phyloP scores from a whole-genome alignment of 2,113 vertebrate species.

The Acrocephalus kingi region DNA sequence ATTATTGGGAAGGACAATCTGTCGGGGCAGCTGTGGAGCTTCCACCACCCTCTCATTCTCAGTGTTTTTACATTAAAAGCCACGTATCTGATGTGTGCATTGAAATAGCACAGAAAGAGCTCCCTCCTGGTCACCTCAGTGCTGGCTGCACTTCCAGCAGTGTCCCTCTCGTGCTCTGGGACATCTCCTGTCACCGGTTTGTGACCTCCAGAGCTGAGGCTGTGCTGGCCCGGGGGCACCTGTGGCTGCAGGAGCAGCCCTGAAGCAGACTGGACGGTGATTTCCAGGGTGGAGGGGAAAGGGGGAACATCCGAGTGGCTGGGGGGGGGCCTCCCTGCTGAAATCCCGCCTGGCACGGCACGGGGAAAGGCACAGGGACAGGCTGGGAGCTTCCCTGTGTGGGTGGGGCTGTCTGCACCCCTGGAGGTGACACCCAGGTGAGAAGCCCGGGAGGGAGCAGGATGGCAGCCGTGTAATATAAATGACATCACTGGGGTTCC shows the following conservation, averaged over 20 bases:
- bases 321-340: neutral
- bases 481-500: neutral
- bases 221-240: neutral
- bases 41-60: neutral
- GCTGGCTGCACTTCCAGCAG: neutral
- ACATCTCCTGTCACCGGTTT: neutral
- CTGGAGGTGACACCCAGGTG: neutral
- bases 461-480: neutral
- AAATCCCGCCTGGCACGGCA: neutral
- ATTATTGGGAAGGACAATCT: neutral
- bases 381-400: fast-evolving
- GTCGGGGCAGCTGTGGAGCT: neutral
- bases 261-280: neutral
- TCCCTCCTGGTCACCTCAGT: neutral
- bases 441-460: fast-evolving
- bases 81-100: fast-evolving
- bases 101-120: neutral
- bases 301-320: fast-evolving
- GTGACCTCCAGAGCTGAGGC: neutral
- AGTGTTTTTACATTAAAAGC: neutral
- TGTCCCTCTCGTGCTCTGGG: fast-evolving
- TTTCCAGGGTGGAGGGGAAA: fast-evolving
- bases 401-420: neutral
- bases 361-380: neutral
- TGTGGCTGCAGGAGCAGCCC: neutral